Evolutionary conservation across 2,888 invertebrate species (phyloP).

Genomic region (Rotaria socialis): DNA sequence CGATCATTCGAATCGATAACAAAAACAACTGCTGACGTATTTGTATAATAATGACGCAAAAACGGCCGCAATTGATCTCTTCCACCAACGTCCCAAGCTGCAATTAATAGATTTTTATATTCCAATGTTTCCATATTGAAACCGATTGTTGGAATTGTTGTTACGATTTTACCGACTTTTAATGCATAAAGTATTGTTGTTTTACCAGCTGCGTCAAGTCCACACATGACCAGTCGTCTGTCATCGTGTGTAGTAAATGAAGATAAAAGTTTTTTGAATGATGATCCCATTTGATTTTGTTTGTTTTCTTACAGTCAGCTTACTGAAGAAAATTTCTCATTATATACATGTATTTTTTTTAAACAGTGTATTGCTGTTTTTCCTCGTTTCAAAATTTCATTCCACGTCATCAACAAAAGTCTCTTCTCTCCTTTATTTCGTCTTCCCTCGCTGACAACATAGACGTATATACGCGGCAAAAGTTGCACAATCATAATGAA

Average conservation of each 20-base stretch:
- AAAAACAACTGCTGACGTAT: neutral
- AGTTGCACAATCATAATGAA: neutral
- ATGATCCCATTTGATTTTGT: neutral
- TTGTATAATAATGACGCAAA: neutral
- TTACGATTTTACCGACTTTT: conserved; percentile 96
- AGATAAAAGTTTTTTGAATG: neutral
- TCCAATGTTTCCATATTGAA: neutral
- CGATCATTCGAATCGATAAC: neutral
- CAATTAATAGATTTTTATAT: neutral
- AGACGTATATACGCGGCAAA: neutral
- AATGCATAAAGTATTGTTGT: conserved; percentile 85
- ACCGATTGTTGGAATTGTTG: conserved; percentile 91
- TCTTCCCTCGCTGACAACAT: too few relatives aligned
- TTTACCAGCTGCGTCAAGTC: conserved; percentile 12
- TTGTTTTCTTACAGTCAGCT: too few relatives aligned
- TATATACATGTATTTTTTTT: neutral
- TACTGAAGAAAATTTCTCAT: too few relatives aligned
- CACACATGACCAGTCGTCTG: neutral
- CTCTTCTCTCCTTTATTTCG: neutral
- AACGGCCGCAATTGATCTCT: neutral
- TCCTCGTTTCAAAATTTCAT: neutral
- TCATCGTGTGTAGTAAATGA: neutral
- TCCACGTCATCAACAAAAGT: neutral
- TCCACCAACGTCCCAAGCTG: conserved; percentile 28
- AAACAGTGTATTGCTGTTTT: neutral